Percentiles rank a stretch among this genome's conserved stretches.
phyloP scores from a whole-genome alignment of 2,888 invertebrate species.

The Mesorhabditis belari region DNA sequence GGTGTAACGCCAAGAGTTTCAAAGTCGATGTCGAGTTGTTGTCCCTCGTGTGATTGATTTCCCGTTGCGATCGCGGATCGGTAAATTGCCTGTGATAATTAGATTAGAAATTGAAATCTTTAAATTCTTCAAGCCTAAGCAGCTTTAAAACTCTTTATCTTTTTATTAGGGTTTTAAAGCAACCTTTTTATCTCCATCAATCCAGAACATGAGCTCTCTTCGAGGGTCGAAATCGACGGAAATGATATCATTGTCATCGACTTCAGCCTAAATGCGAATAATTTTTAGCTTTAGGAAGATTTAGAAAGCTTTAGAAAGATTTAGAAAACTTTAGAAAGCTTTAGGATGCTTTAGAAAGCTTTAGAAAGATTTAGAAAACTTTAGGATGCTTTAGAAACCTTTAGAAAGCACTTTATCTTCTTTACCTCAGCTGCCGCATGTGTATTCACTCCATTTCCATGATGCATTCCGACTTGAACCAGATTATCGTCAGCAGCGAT shows the following conservation, averaged over 20 bases:
- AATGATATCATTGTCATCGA: conserved; percentile 78
- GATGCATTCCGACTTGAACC: conserved; percentile 39
- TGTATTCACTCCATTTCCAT: conserved; percentile 39
- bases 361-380: too few species aligned
- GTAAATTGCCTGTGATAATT: conserved; percentile 17
- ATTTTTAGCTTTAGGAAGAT: too few species aligned
- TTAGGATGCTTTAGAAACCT: too few species aligned
- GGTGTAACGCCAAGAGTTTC: conserved; percentile 59
- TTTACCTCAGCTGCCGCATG: conserved; percentile 40
- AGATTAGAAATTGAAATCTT: background rate
- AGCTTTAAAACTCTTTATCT: too few species aligned
- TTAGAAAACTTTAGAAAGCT: too few species aligned
- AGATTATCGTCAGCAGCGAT: conserved; percentile 45
- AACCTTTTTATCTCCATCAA: conserved; percentile 62
- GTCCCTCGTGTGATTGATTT: conserved; percentile 51
- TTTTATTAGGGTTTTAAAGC: background rate
- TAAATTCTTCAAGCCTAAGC: too few species aligned
- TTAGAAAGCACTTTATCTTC: too few species aligned
- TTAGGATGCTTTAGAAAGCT: too few species aligned
- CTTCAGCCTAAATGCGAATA: conserved; percentile 41
- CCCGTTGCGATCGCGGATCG: conserved; percentile 45
- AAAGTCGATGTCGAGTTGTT: conserved; percentile 47
- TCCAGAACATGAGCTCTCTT: conserved; percentile 83
- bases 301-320: too few species aligned
- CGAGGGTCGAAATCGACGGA: conserved; percentile 66